Conservation (phyloP, 2,797 vertebrate species). For the Spinibarbus caldwelli region DNA sequence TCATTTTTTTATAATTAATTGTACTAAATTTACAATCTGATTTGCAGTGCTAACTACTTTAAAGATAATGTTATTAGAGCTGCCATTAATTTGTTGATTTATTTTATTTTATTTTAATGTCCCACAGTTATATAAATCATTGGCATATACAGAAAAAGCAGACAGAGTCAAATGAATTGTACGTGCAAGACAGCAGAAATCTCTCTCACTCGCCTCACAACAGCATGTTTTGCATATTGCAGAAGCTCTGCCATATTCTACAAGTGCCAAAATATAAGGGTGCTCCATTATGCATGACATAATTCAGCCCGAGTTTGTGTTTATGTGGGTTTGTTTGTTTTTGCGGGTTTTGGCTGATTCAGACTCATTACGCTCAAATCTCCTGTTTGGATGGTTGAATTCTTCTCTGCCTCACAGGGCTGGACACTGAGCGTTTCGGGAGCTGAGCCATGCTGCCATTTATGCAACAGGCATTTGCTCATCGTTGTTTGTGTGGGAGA, state of each 20-base stretch:
- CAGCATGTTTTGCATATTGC: constrained; percentile 15
- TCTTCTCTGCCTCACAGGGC: neutral
- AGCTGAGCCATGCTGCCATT: constrained; percentile 18
- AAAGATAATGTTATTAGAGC: neutral
- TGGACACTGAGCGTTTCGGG: neutral
- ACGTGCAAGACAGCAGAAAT: constrained; percentile 6
- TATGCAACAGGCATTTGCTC: constrained; percentile 47
- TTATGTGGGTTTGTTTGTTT: constrained; percentile 47
- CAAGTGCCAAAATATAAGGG: constrained; percentile 22
- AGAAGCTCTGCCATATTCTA: neutral
- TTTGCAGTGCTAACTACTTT: neutral
- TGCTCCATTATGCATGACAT: constrained; percentile 37
- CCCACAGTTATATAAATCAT: neutral
- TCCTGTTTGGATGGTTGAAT: constrained; percentile 17
- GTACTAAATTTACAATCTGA: neutral
- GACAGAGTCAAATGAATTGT: no score
- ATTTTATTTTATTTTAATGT: neutral
- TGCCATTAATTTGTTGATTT: neutral
- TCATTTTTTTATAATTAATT: neutral
- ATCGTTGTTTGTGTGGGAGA: constrained; percentile 39
- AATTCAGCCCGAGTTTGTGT: constrained; percentile 43
- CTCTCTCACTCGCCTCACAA: neutral
- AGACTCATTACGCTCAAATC: constrained; percentile 30
- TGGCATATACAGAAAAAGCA: neutral
- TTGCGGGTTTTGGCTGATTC: constrained; percentile 40